Conservation (phyloP, 2,888 invertebrate genomes). For the Macroteleia sp. region DNA sequence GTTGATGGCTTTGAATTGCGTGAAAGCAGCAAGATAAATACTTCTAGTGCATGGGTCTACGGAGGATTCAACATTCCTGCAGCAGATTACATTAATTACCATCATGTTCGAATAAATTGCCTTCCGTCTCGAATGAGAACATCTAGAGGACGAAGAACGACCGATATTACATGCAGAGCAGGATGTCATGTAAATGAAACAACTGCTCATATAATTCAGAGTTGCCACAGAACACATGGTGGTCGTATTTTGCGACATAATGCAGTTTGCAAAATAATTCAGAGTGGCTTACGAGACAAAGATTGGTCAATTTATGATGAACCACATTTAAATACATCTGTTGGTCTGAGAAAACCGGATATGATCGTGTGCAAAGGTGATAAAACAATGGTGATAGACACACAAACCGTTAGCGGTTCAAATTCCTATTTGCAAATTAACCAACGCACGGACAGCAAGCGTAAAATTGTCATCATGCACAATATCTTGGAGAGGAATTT, state of each 20-base stretch:
- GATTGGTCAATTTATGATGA: conserved; percentile 68
- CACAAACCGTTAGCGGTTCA: conserved; percentile 53
- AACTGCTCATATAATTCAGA: conserved; percentile 75
- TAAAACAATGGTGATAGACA: conserved; percentile 35
- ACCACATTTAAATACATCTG: conserved; percentile 61
- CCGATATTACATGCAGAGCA: conserved; percentile 69
- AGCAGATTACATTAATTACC: conserved; percentile 75
- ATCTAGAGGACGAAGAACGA: conserved; percentile 23
- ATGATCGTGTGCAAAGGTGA: conserved; percentile 26
- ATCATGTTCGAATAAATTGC: conserved; percentile 73
- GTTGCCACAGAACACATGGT: conserved; percentile 77
- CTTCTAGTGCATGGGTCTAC: conserved; percentile 55
- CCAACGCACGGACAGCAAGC: not conserved
- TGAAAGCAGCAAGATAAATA: conserved; percentile 17
- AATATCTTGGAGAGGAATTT: conserved; percentile 60
- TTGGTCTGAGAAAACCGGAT: conserved; percentile 59
- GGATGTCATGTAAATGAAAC: conserved; percentile 75
- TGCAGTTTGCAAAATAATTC: conserved; percentile 67
- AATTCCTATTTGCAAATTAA: conserved; percentile 1
- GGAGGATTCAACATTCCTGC: conserved; percentile 38
- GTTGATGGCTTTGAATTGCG: conserved; percentile 66
- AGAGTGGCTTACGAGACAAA: conserved; percentile 61
- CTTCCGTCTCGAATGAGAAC: conserved; percentile 72
- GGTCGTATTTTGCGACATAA: conserved; percentile 76
- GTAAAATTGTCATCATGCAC: conserved; percentile 48